A percentile compares a stretch with the other conserved stretches of the same genome.
phyloP scores from a whole-genome alignment of 92 coral and sea anemone species.

The Umimayanthus kanabou region DNA sequence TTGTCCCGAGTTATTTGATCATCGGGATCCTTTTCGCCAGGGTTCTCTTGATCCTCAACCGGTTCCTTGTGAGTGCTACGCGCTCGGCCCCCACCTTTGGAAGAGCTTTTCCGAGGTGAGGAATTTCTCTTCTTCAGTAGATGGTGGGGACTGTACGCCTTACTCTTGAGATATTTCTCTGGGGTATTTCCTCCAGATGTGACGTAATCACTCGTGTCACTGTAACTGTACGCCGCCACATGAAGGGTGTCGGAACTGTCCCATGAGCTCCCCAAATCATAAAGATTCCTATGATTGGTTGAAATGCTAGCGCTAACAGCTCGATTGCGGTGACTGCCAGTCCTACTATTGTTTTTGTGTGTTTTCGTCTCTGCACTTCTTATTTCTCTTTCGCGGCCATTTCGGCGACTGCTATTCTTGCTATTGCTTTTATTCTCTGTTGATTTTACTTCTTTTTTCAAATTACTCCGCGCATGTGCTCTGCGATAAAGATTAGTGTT shows the following conservation, averaged over 20 bases:
- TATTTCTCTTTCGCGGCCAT: not conserved
- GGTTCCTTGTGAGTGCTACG: not conserved
- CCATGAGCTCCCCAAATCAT: constrained; percentile 5
- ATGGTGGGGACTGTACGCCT: constrained; percentile 25
- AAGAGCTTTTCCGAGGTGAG: constrained; percentile 5
- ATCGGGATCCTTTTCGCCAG: not conserved
- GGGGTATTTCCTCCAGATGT: constrained; percentile 19
- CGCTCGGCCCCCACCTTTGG: constrained; percentile 4
- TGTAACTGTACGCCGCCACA: not conserved
- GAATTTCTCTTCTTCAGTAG: not conserved
- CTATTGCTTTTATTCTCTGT: not conserved
- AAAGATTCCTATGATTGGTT: not conserved
- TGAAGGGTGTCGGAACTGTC: constrained; percentile 29
- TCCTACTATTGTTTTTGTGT: not conserved
- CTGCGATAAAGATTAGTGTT: not conserved
- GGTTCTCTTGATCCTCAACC: not conserved
- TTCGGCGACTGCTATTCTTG: not conserved
- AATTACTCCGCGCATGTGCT: not conserved
- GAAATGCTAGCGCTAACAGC: no score
- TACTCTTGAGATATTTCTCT: not conserved
- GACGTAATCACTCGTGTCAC: constrained; percentile 36
- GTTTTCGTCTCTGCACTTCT: constrained; percentile 3
- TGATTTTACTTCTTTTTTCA: constrained; percentile 4
- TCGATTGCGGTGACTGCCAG: not conserved
- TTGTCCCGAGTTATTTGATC: not conserved